Conservation (phyloP, 1,140 invertebrate species). For the Anthonomus grandis region DNA sequence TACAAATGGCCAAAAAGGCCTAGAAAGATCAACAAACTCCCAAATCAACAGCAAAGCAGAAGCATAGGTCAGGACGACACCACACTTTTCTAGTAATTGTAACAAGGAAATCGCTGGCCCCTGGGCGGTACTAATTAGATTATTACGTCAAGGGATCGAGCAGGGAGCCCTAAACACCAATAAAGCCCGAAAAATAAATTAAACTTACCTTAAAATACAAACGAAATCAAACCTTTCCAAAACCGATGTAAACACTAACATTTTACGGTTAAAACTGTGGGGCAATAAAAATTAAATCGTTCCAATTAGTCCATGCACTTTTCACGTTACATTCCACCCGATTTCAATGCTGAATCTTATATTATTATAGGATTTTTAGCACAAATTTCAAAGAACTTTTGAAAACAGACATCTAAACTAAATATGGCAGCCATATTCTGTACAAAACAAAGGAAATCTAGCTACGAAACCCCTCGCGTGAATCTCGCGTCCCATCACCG, state of each 20-base stretch:
- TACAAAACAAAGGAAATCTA: constrained; percentile 51
- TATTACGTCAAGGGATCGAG: neutral
- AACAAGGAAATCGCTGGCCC: neutral
- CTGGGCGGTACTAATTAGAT: neutral
- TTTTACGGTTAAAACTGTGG: constrained; percentile 38
- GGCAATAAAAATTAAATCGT: constrained; percentile 33
- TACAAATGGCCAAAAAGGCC: neutral
- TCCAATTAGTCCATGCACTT: constrained; percentile 38
- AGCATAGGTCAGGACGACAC: constrained; percentile 13
- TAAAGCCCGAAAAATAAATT: constrained; percentile 11
- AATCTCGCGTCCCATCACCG: constrained; percentile 43
- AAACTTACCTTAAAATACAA: constrained; percentile 43
- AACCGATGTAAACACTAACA: constrained; percentile 49
- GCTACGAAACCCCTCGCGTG: constrained; percentile 45
- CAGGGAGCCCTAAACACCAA: neutral
- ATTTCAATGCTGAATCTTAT: constrained; percentile 35
- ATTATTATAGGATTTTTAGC: constrained; percentile 38
- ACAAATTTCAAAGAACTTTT: constrained; percentile 45
- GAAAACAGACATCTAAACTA: constrained; percentile 51
- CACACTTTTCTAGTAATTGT: neutral
- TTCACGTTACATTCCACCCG: constrained; percentile 35
- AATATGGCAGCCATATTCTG: constrained; percentile 51
- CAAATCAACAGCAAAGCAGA: constrained; percentile 15
- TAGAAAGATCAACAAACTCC: constrained; percentile 15
- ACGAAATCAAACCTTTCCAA: constrained; percentile 39